Base-by-base conservation (phyloP, 2,113 vertebrate genomes). In the Triplophysa siluroides region DNA sequence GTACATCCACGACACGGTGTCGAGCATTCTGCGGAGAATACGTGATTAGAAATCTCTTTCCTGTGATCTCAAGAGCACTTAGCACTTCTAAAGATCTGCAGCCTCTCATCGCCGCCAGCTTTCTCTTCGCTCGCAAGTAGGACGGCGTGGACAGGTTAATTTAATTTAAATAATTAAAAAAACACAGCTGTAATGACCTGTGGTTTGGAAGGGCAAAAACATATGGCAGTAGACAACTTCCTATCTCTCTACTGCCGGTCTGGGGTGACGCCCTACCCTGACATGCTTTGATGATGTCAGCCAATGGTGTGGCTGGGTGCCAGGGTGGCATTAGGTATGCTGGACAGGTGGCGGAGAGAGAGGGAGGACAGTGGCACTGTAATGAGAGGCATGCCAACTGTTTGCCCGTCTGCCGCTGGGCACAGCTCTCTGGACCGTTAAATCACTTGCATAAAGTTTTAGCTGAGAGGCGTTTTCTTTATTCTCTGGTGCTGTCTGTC, bases 331-430 rank as follows among this genome's bases (percentile, higher is more conserved):
- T 85, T 83, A 78, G 74, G 78, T 80, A 83, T 83, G 63, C 81
- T 69, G 74, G 74, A 43, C 82, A 83, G 82, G 67, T 67, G 78
- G 54, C 33, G 16, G 54, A 68, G 62, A 1, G 64, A 77, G 41
- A 76, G 80, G 80, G 76, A 68, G 78, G 81, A 83, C 81, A 84
- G 81, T 84, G 78, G 74, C 68, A 70, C 72, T 38, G 58, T 86
- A 85, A 85, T 83, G 85, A 88, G 78, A 85, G 72, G 68, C 71
- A 64, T 61, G 80, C 81, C 81, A 78, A 84, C 78, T 82, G 84
- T 72, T 83, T 78, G n/a, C 64, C 87, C 87, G 83, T 87, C 87
- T 88, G 87, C 84, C 64, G n/a, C 63, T 61, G 62, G 63, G 85
- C 69, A 69, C 47, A 52, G 68, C 26, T 85, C 83, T 77, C 68